These are phyloP conservation scores for Danio aesculapii DNA, from an alignment of 2,797 vertebrate genomes.

Conservation along the genomic window DNA sequence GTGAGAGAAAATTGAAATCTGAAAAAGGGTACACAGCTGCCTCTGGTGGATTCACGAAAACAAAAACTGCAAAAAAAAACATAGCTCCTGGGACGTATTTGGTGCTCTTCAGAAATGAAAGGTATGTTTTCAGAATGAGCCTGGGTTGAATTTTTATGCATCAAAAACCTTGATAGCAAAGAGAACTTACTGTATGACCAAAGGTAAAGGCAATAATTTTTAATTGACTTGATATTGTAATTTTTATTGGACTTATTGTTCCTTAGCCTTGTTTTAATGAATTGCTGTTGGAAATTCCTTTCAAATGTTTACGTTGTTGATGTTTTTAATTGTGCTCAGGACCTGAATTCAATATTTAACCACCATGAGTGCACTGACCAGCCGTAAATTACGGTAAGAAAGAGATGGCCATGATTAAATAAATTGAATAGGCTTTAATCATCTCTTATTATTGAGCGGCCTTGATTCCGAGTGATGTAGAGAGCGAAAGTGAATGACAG, in stretches of 20 bases:
- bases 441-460: constrained; percentile 25
- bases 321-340: constrained; percentile 5
- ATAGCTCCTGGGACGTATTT: no score
- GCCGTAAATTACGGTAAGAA: neutral
- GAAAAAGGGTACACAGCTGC: no score
- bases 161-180: constrained; percentile 23
- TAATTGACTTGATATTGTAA: constrained; percentile 19
- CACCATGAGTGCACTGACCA: constrained; percentile 1
- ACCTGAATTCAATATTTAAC: constrained; percentile 4
- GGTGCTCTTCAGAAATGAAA: no score
- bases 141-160: neutral
- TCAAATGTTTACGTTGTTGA: neutral
- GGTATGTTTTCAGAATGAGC: neutral
- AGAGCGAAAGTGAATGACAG: constrained; percentile 29
- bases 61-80: no score
- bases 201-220: constrained; percentile 15
- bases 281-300: neutral
- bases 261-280: neutral
- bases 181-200: neutral
- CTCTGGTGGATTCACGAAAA: no score
- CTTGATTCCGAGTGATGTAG: constrained; percentile 31
- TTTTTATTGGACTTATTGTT: neutral
- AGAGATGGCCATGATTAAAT: constrained; percentile 24
- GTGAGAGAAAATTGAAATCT: no score
- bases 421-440: constrained; percentile 42